phyloP scores from a whole-genome alignment of 2,113 vertebrate genomes.

The Nansenia antarctica region DNA sequence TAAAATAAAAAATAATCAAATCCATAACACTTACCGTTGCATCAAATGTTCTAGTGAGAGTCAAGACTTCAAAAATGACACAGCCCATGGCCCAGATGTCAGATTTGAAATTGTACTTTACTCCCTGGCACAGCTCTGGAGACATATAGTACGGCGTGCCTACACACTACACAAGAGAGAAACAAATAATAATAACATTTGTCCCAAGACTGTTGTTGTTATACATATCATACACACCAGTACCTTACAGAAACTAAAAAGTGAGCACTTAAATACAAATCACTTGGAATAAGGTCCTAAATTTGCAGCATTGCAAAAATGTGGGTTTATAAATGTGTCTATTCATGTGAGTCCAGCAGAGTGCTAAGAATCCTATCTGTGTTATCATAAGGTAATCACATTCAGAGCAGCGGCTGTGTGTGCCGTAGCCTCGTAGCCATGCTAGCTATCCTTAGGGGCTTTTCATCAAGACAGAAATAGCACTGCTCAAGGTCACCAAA shows the following conservation, averaged over 20 bases:
- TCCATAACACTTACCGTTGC: constrained; percentile 89
- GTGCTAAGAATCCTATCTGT: too few relatives aligned
- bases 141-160: constrained; percentile 99
- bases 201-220: background rate
- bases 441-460: background rate
- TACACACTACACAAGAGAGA: constrained; percentile 82
- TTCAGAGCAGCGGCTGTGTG: background rate
- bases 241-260: background rate
- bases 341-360: background rate
- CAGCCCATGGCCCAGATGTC: constrained; percentile 99
- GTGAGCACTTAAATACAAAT: background rate
- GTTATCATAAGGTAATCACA: background rate
- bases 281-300: background rate
- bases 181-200: too few relatives aligned
- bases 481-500: constrained; percentile 20
- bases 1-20: background rate
- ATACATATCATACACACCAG: too few relatives aligned
- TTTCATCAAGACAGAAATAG: constrained; percentile 18
- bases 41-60: constrained; percentile 95
- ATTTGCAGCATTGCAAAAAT: background rate
- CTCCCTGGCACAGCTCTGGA: constrained; percentile 94
- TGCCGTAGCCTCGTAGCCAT: background rate
- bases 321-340: background rate
- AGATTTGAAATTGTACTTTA: constrained; percentile 98
- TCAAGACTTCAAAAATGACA: constrained; percentile 92